Percentiles rank a stretch among this genome's conserved stretches.
phyloP scores from a whole-genome alignment of 2,797 vertebrate species.

The Sarcophilus harrisii region DNA sequence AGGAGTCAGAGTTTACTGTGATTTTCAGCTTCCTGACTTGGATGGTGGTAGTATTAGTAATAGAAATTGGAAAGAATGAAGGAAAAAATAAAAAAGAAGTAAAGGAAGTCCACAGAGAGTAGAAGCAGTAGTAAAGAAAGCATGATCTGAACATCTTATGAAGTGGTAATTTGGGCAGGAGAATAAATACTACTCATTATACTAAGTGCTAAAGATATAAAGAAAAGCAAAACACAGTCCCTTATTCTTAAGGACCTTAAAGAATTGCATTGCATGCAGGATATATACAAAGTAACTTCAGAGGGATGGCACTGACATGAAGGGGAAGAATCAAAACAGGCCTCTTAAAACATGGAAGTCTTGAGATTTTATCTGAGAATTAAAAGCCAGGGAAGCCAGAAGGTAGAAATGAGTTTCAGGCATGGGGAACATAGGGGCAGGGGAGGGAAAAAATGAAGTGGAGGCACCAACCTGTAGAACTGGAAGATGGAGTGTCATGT shows the following conservation, averaged over 20 bases:
- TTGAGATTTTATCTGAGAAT: too few species aligned
- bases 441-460: too few species aligned
- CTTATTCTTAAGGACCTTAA: too few species aligned
- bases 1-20: neutral
- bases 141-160: neutral
- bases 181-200: neutral
- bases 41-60: neutral
- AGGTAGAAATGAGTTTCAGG: neutral
- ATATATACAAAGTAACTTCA: neutral
- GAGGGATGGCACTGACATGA: neutral
- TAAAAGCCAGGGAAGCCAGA: too few species aligned
- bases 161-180: neutral
- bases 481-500: too few species aligned
- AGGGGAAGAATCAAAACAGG: too few species aligned
- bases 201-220: too few species aligned
- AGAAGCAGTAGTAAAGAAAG: neutral
- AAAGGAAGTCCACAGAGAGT: neutral
- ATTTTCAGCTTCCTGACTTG: neutral
- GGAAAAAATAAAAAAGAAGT: slow-evolving; percentile 2
- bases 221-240: too few species aligned
- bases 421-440: neutral
- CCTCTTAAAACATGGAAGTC: neutral
- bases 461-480: neutral
- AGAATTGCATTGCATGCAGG: too few species aligned
- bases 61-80: neutral